These are phyloP conservation scores for Dolichotis patagonum DNA, from an alignment of 2,113 vertebrate genomes.

Conservation along the genomic window DNA sequence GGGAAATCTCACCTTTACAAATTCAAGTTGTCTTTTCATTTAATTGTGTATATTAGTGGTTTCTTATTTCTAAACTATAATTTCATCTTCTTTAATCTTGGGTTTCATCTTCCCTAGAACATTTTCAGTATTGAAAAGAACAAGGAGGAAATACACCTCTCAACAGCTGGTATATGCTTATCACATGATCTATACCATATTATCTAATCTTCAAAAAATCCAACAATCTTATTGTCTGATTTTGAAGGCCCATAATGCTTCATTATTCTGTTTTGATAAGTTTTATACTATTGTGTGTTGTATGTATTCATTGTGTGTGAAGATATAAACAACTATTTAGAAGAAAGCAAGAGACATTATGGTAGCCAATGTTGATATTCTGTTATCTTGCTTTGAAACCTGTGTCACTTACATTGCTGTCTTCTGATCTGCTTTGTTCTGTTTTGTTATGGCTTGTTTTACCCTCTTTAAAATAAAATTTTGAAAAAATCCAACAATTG, in stretches of 20 bases:
- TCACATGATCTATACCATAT: neutral
- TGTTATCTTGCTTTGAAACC: no score
- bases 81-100: constrained; percentile 41
- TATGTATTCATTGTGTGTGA: no score
- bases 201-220: neutral
- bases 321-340: no score
- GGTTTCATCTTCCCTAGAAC: neutral
- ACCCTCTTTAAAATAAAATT: no score
- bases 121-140: constrained; percentile 40
- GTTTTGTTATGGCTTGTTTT: no score
- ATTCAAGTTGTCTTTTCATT: neutral
- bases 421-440: no score
- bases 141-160: neutral
- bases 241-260: no score
- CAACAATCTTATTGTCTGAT: neutral
- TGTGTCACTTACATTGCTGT: no score
- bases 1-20: constrained; percentile 19
- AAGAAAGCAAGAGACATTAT: no score
- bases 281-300: no score
- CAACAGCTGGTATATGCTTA: neutral
- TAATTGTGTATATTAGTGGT: neutral
- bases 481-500: neutral
- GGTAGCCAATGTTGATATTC: no score
- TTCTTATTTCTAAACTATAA: neutral
- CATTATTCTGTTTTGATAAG: no score